A percentile compares a stretch with the other conserved stretches of the same genome.
Evolutionary conservation across 2,113 vertebrate genomes (phyloP).

Genomic region (Pyxicephalus adspersus): DNA sequence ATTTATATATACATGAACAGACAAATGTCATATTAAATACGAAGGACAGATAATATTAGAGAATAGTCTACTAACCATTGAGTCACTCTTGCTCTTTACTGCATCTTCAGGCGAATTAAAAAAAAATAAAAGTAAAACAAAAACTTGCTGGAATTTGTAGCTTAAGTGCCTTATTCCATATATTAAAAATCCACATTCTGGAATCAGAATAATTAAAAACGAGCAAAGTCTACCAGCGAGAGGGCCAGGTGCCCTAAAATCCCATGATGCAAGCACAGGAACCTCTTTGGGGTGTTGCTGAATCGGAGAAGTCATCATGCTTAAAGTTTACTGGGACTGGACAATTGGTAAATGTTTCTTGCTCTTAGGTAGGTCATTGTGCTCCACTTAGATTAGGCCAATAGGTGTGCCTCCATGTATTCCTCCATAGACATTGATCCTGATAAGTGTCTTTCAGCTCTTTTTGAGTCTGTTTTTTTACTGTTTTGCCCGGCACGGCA

Average conservation of each 20-base stretch:
- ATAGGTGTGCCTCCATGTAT: background rate
- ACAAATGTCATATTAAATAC: constrained; percentile 17
- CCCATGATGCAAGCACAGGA: background rate
- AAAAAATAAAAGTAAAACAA: background rate
- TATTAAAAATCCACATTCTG: constrained; percentile 40
- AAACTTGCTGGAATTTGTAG: background rate
- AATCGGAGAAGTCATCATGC: background rate
- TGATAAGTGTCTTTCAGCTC: background rate
- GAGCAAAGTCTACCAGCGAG: background rate
- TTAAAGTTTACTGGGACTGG: constrained; percentile 4
- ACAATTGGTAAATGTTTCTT: constrained; percentile 2
- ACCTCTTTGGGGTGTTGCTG: background rate
- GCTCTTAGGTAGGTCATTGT: background rate
- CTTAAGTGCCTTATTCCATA: constrained; percentile 30
- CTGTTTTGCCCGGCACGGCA: background rate
- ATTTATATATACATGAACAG: background rate
- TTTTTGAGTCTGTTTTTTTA: background rate
- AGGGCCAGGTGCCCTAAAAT: background rate
- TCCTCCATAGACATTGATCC: background rate
- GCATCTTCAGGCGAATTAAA: constrained; percentile 20
- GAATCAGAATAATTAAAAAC: constrained; percentile 24
- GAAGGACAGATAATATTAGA: constrained; percentile 43
- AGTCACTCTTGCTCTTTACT: background rate
- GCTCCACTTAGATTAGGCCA: constrained; percentile 10
- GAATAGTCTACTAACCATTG: constrained; percentile 44